phyloP scores from a whole-genome alignment of 2,888 invertebrate genomes.

The Timandra comae region DNA sequence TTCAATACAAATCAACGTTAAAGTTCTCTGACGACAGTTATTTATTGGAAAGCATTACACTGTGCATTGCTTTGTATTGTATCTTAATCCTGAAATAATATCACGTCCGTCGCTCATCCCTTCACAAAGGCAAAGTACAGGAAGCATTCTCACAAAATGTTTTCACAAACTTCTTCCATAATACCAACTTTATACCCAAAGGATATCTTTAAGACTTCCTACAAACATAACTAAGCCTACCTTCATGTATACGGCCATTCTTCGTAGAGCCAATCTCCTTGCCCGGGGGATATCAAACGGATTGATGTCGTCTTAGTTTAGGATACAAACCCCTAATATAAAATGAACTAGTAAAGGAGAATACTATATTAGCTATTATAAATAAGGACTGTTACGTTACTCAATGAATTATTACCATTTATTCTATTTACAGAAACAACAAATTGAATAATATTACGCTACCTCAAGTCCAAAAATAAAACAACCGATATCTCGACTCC shows the following conservation, averaged over 20 bases:
- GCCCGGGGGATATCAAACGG: constrained; percentile 5
- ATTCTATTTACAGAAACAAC: no score
- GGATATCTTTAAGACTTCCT: constrained; percentile 15
- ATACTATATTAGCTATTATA: no score
- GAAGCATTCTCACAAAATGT: constrained; percentile 12
- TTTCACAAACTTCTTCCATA: constrained; percentile 5
- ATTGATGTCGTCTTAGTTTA: constrained; percentile 5
- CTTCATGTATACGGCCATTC: constrained; percentile 9
- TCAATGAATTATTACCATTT: no score
- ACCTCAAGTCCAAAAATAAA: no score
- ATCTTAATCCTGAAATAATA: constrained; percentile 11
- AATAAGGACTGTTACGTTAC: no score
- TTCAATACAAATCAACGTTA: no score
- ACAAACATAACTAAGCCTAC: constrained; percentile 13
- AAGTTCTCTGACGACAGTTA: no score
- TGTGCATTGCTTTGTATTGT: constrained; percentile 4
- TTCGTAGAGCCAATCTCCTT: constrained; percentile 7
- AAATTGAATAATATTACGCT: no score
- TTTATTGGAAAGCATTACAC: no score
- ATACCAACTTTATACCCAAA: constrained; percentile 7
- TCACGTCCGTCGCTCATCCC: constrained; percentile 8
- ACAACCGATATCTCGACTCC: no score
- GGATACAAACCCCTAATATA: no score
- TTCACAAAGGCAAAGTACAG: constrained; percentile 6
- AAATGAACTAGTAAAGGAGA: no score